Percentiles rank a stretch among this genome's conserved stretches.
These are phyloP conservation scores for Porites lobata DNA, from an alignment of 92 coral and sea anemone species.

Conservation along the genomic window DNA sequence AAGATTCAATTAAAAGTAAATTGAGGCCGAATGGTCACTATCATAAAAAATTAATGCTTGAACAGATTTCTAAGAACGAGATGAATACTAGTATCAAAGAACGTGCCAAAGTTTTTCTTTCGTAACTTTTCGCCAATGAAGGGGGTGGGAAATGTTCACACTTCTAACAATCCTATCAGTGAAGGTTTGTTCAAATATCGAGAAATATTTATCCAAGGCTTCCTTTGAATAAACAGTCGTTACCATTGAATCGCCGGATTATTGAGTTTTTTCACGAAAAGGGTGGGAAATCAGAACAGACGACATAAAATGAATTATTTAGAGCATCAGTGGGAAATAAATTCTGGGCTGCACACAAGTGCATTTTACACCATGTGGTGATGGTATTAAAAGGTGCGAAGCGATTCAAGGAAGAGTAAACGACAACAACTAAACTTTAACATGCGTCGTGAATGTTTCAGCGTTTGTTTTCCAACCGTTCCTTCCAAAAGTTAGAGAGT, in stretches of 20 bases:
- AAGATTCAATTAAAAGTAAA: conserved; percentile 82
- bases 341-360: conserved; percentile 93
- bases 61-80: conserved; percentile 78
- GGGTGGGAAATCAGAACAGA: conserved; percentile 76
- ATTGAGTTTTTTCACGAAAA: conserved; percentile 52
- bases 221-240: conserved; percentile 78
- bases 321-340: conserved; percentile 83
- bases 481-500: background rate
- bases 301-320: conserved; percentile 89
- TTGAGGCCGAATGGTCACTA: conserved; percentile 80
- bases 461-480: conserved; percentile 34
- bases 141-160: conserved; percentile 81
- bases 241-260: conserved; percentile 74
- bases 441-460: conserved; percentile 15
- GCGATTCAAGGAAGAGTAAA: conserved; percentile 44
- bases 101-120: conserved; percentile 71
- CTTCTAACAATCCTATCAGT: conserved; percentile 82
- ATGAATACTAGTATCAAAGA: conserved; percentile 77
- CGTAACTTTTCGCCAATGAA: conserved; percentile 56
- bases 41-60: conserved; percentile 88
- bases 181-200: conserved; percentile 78
- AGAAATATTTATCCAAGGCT: conserved; percentile 78
- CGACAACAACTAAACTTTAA: conserved; percentile 38
- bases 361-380: conserved; percentile 75
- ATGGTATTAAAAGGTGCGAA: conserved; percentile 29